These are phyloP conservation scores for Yponomeuta evonymella DNA, from an alignment of 2,888 invertebrate species.

Conservation along the genomic window DNA sequence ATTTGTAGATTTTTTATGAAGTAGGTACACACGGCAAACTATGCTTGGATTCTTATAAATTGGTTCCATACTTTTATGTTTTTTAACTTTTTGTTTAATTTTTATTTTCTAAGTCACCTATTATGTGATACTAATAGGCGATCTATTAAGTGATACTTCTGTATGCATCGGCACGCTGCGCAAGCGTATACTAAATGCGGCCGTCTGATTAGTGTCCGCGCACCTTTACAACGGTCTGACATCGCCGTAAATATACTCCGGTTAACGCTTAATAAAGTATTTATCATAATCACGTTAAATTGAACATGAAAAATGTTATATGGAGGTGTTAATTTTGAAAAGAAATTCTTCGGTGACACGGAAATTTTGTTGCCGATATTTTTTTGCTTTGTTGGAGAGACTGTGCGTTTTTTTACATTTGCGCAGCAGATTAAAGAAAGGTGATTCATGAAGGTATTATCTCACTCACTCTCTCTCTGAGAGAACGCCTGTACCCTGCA, in stretches of 20 bases:
- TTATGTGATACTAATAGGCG: neutral
- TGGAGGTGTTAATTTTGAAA: neutral
- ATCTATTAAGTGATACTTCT: neutral
- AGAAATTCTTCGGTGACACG: neutral
- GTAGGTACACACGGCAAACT: too few species aligned
- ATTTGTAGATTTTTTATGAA: too few species aligned
- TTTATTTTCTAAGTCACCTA: neutral
- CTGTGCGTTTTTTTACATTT: neutral
- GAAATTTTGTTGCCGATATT: neutral
- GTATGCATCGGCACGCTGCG: neutral
- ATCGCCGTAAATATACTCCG: constrained; percentile 52
- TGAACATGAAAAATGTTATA: neutral
- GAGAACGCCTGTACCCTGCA: too few species aligned
- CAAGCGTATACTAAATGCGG: neutral
- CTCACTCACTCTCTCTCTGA: too few species aligned
- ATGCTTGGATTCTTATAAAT: too few species aligned
- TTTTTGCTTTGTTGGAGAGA: neutral
- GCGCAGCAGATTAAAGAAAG: neutral
- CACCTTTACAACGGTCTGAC: neutral
- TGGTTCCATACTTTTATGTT: too few species aligned
- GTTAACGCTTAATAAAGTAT: constrained; percentile 35
- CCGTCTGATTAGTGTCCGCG: neutral
- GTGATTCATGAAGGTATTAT: too few species aligned
- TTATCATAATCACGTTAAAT: constrained; percentile 13
- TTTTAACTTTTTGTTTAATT: neutral